Conservation (phyloP, 2,888 invertebrate genomes). For the Ceriagrion tenellum region DNA sequence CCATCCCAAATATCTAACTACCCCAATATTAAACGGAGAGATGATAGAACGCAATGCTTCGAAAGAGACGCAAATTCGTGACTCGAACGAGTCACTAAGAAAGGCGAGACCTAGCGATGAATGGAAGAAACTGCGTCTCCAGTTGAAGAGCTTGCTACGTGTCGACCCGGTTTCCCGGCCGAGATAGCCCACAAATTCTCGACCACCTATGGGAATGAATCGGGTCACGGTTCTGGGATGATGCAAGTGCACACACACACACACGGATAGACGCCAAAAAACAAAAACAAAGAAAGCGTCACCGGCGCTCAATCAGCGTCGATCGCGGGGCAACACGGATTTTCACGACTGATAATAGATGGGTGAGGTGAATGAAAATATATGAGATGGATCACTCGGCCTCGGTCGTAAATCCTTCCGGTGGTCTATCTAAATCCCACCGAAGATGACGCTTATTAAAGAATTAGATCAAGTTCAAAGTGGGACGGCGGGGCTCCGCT, state of each 20-base stretch:
- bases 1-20: too few relatives aligned
- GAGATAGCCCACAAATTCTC: not conserved
- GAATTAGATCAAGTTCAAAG: not conserved
- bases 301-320: not conserved
- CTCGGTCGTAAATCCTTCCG: not conserved
- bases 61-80: too few relatives aligned
- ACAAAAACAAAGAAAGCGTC: not conserved
- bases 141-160: not conserved
- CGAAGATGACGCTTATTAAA: not conserved
- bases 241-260: not conserved
- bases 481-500: not conserved
- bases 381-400: not conserved
- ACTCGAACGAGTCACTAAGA: not conserved
- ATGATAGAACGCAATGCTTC: too few relatives aligned
- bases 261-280: not conserved
- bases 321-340: not conserved
- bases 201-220: not conserved
- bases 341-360: not conserved
- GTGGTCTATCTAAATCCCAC: not conserved
- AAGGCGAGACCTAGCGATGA: not conserved
- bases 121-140: not conserved
- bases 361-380: not conserved
- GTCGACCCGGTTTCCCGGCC: not conserved
- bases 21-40: too few relatives aligned
- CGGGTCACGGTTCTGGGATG: slow-evolving; percentile 18